Conservation (phyloP, 2,888 invertebrate species). For the Drosophila mercatorum region DNA sequence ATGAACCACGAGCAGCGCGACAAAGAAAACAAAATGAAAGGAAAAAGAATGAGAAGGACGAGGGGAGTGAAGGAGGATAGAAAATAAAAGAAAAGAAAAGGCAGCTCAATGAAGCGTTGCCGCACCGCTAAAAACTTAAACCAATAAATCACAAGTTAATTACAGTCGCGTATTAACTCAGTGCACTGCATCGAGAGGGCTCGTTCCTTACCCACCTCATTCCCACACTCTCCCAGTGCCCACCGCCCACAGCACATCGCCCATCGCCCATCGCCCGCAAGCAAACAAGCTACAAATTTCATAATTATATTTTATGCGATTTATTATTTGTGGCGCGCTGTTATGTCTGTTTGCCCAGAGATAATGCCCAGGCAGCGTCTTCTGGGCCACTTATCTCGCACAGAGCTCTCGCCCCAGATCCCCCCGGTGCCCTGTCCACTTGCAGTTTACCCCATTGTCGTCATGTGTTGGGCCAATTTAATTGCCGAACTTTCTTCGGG, state of each 20-base stretch:
- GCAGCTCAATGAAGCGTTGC: slow-evolving; percentile 62
- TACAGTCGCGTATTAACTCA: slow-evolving; percentile 82
- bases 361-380: slow-evolving; percentile 70
- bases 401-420: neutral
- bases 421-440: neutral
- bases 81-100: slow-evolving; percentile 22
- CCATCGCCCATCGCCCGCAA: neutral
- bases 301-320: slow-evolving; percentile 83
- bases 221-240: neutral
- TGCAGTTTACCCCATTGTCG: slow-evolving; percentile 56
- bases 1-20: slow-evolving; percentile 47
- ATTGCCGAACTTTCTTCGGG: slow-evolving; percentile 69
- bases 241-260: neutral
- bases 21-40: slow-evolving; percentile 30
- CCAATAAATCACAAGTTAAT: slow-evolving; percentile 83
- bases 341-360: slow-evolving; percentile 79
- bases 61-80: slow-evolving; percentile 17
- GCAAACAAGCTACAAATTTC: slow-evolving; percentile 73
- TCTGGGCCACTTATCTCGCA: slow-evolving; percentile 54
- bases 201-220: slow-evolving; percentile 17
- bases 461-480: slow-evolving; percentile 74
- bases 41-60: slow-evolving; percentile 2
- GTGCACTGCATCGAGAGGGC: slow-evolving; percentile 59
- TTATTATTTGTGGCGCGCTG: slow-evolving; percentile 80
- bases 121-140: slow-evolving; percentile 73